Percentiles rank a stretch among this genome's conserved stretches.
Conservation (phyloP, 2,113 vertebrate genomes). For the Halichoerus grypus region DNA sequence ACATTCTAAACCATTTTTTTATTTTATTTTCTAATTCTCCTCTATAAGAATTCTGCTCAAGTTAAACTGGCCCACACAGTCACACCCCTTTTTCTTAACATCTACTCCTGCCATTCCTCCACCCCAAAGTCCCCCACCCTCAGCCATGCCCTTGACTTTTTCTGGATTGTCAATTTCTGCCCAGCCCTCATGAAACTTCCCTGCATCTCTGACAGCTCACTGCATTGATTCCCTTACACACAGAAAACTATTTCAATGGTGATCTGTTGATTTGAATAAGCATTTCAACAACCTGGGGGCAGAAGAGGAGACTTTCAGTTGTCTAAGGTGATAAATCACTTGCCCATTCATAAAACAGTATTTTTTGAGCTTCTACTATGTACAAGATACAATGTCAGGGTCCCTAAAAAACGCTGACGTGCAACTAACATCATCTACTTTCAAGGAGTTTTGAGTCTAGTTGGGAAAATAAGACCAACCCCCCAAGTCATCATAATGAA, state of each 20-base stretch:
- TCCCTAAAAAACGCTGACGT: background rate
- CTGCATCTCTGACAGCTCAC: background rate
- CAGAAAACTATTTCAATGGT: background rate
- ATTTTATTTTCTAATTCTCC: background rate
- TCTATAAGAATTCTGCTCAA: background rate
- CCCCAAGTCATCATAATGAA: background rate
- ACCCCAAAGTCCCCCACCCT: no score
- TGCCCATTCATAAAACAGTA: background rate
- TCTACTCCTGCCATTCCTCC: background rate
- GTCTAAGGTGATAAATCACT: background rate
- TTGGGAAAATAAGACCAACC: constrained; percentile 10
- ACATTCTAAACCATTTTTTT: background rate
- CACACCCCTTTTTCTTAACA: background rate
- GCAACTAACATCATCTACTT: background rate
- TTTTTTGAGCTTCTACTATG: background rate
- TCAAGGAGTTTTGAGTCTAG: background rate
- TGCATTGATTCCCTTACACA: background rate
- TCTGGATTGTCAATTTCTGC: background rate
- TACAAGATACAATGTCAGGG: background rate
- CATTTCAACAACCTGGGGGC: background rate
- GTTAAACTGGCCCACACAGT: background rate
- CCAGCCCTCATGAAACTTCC: background rate
- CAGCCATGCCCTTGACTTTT: background rate
- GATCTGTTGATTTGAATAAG: background rate
- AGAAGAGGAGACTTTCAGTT: background rate